Base-by-base conservation (phyloP, 2,113 vertebrate species). In the Megaceryle torquata region DNA sequence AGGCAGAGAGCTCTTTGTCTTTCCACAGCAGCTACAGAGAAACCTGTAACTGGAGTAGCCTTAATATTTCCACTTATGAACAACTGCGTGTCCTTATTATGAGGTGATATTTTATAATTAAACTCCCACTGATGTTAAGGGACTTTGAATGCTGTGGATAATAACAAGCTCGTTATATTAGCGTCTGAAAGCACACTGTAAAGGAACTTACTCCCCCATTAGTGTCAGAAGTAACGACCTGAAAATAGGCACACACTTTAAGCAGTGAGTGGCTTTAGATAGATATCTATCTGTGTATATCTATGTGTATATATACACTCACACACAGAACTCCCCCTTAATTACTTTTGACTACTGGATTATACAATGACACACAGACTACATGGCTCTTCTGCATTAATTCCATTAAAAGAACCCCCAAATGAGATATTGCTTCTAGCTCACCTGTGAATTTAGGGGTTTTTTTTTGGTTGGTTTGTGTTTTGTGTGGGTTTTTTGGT, bases 91-190 rank as follows among this genome's bases (percentile, higher is more conserved):
- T 60, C 64, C 72, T 80, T 79, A 37, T 61, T 76, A 84, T 33
- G 50, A 74, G 48, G 28, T 50, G 37, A 60, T 89, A 79, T 82
- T 92, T 95, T 82, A 84, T 69, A 95, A 94, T 88, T 92, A 91
- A 64, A 44, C 67, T 89, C 44, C 91, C 24, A 17, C 6, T 84
- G 72, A 92, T 89, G 57, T 79, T 91, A 76, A 57, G 50, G 44
- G 63, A 91, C 39, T 21, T 85, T n/a, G 54, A 70, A 78, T 51
- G 31, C 44, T 60, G 41, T 22, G 37, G 29, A 70, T 35, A 88
- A 41, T 35, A 93, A 72, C 46, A 54, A 20, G 31, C 11, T 82
- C 63, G 44, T 81, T 76, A 25, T 35, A 74, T 69, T 83, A 89
- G 37, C 63, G n/a, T 44, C 79, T 80, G 91, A 92, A 91, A 94